Evolutionary conservation across 2,888 invertebrate species (phyloP).

Genomic region (Tipula unca): DNA sequence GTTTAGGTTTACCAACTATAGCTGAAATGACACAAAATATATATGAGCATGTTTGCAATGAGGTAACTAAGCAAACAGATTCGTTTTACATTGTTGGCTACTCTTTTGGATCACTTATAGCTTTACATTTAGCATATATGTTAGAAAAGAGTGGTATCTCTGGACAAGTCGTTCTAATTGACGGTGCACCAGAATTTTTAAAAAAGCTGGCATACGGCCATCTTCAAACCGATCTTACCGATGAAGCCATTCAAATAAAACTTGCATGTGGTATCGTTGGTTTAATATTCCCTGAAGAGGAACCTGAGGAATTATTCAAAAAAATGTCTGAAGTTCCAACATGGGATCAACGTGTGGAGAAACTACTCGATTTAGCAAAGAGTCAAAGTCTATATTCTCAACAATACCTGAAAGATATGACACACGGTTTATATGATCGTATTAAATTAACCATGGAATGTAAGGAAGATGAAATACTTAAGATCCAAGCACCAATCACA

Average conservation of each 20-base stretch:
- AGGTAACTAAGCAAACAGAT: conserved; percentile 31
- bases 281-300: conserved; percentile 36
- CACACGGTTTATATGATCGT: conserved; percentile 39
- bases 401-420: conserved; percentile 40
- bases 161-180: conserved; percentile 65
- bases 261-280: conserved; percentile 33
- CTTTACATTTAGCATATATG: conserved; percentile 63
- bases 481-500: conserved; percentile 48
- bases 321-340: conserved; percentile 47
- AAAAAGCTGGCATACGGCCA: conserved; percentile 41
- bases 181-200: conserved; percentile 69
- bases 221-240: conserved; percentile 31
- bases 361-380: conserved; percentile 42
- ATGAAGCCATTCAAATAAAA: conserved; percentile 34
- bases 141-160: conserved; percentile 47
- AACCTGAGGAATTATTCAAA: conserved; percentile 32
- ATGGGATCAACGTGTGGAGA: conserved; percentile 49
- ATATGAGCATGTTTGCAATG: neutral
- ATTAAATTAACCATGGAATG: conserved; percentile 25
- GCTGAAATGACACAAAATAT: neutral
- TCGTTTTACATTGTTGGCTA: conserved; percentile 75
- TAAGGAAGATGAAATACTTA: neutral
- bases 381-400: conserved; percentile 40
- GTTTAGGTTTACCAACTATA: neutral
- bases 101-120: conserved; percentile 75